These are phyloP conservation scores for Pomatorhinus ruficollis DNA, from an alignment of 2,113 vertebrate genomes.

Conservation along the genomic window DNA sequence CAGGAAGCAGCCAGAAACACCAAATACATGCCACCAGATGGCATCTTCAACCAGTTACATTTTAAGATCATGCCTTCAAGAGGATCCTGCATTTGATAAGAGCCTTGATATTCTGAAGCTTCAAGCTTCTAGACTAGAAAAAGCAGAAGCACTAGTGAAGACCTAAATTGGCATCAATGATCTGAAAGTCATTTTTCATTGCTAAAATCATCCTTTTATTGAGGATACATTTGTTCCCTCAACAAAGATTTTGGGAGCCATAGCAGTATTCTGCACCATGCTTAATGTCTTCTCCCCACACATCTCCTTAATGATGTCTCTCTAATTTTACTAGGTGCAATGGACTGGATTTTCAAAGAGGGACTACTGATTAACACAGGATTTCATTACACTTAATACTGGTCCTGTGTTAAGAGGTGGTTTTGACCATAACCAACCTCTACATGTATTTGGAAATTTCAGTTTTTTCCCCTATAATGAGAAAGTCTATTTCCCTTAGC, in stretches of 20 bases:
- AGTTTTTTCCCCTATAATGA: neutral
- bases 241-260: neutral
- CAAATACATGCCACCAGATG: constrained; percentile 12
- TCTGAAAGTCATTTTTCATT: neutral
- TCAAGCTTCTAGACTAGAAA: neutral
- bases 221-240: neutral
- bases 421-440: neutral
- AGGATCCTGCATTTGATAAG: neutral
- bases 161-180: rapidly evolving
- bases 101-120: neutral
- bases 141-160: neutral
- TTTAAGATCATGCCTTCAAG: neutral
- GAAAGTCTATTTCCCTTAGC: neutral
- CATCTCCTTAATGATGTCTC: neutral
- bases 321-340: neutral
- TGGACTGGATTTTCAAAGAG: neutral
- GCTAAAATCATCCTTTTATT: neutral
- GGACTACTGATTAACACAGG: neutral
- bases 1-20: neutral
- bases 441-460: neutral
- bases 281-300: neutral
- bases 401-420: neutral
- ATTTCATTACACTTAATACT: neutral
- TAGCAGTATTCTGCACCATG: neutral
- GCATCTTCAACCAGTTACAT: constrained; percentile 35